Base-by-base conservation (phyloP, 2,797 vertebrate genomes). In the Morelia viridis region DNA sequence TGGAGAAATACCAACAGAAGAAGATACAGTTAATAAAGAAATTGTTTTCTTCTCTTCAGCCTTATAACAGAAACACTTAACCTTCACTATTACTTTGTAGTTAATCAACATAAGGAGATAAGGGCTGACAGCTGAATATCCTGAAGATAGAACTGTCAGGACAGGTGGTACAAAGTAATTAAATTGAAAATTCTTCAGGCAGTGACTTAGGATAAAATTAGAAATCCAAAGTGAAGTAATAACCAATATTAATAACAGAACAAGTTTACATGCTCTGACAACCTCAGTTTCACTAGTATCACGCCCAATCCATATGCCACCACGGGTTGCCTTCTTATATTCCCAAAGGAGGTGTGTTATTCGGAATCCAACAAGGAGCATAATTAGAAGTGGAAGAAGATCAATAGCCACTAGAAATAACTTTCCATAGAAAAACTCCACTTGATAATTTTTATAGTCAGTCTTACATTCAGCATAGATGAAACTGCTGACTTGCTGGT, bases 41-140 rank as follows among this genome's bases (percentile, higher is more conserved):
- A 56, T 89, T 71, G 86, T 26, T 61, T 92, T 95, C 90, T 89
- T 85, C 89, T 84, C 84, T 88, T 84, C 84, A 88, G 87, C 92
- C 87, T 91, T 41, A 76, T 91, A 94, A 87, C 96, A 97, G 91
- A 97, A 95, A 64, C 95, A 95, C 41, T 94, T 94, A 87, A 96
- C 35, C 89, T 95, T 94, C 56, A 94, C n/a, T 65, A 90, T 92
- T 80, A 97, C 89, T 96, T 92, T 97, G 95, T 97, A 97, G 94
- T 97, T 95, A 91, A 97, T 96, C 88, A 96, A n/a, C 90, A 96
- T 96, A 87, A 97, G 96, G 94, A 96, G 91, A 91, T 96, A 97
- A 83, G 97, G 96, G 85, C 95, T 96, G 56, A 96, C 31, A 89
- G 91, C 95, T 15, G 97, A 97, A 93, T 96, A 97, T 91, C 95